Conservation (phyloP, 2,113 vertebrate genomes). For the Epinephelus moara region DNA sequence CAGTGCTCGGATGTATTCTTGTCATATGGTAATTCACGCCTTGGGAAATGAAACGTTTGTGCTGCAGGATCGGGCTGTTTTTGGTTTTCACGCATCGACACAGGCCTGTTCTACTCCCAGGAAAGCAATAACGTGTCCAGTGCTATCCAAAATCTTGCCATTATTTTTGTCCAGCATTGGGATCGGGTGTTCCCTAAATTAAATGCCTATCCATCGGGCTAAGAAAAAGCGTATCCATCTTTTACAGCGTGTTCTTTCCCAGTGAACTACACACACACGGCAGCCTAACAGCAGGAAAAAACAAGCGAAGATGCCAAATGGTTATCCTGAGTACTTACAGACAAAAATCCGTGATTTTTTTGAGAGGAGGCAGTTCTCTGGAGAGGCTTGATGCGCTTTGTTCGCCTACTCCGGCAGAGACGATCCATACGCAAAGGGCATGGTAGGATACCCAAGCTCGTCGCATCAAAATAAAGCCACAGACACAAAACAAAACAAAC, state of each 20-base stretch:
- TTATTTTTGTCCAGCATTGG: slow-evolving; percentile 64
- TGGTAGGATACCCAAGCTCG: slow-evolving; percentile 26
- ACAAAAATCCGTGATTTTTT: slow-evolving; percentile 66
- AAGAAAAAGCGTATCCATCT: slow-evolving; percentile 69
- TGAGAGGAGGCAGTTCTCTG: slow-evolving; percentile 62
- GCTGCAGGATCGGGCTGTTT: slow-evolving; percentile 16
- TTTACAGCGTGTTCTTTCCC: slow-evolving; percentile 48
- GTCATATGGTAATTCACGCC: slow-evolving; percentile 26
- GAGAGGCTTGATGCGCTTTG: slow-evolving; percentile 72
- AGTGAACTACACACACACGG: slow-evolving; percentile 34
- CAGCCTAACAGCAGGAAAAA: slow-evolving; percentile 22
- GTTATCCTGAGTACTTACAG: slow-evolving; percentile 73
- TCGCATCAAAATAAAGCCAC: slow-evolving; percentile 32
- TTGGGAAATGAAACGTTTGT: slow-evolving; percentile 44
- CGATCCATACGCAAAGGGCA: slow-evolving; percentile 56
- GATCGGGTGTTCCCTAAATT: slow-evolving; percentile 69
- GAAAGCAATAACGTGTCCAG: slow-evolving; percentile 62
- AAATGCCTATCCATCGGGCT: slow-evolving; percentile 64
- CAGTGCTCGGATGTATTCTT: slow-evolving; percentile 9
- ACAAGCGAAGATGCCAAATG: slow-evolving; percentile 22
- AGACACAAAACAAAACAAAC: slow-evolving; percentile 42
- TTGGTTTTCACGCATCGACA: slow-evolving; percentile 58
- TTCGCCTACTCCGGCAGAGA: slow-evolving; percentile 63
- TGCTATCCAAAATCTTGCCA: slow-evolving; percentile 72
- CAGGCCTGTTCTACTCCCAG: slow-evolving; percentile 71